A percentile compares a stretch with the other conserved stretches of the same genome.
phyloP scores from a whole-genome alignment of 53 echinoderm and acorn worm genomes.

The Temnopleurus reevesii region DNA sequence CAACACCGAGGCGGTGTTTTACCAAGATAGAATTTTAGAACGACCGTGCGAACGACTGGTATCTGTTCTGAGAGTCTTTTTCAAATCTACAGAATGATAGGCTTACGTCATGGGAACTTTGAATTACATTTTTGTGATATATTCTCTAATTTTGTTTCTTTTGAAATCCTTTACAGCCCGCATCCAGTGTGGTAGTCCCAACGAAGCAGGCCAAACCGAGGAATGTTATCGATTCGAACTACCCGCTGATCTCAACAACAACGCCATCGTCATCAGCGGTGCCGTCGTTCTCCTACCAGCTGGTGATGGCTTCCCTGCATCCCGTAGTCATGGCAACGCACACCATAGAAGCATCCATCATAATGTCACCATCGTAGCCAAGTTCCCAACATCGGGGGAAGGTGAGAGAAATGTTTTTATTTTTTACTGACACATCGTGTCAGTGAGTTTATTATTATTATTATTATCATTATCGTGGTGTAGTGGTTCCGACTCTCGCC shows the following conservation, averaged over 20 bases:
- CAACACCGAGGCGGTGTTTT: too few species aligned
- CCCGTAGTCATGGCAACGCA: neutral
- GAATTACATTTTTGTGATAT: too few species aligned
- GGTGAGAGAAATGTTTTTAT: neutral
- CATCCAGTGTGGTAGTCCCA: slow-evolving; percentile 24
- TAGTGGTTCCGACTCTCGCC: too few species aligned
- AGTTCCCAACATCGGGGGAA: slow-evolving; percentile 40
- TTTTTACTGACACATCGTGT: too few species aligned
- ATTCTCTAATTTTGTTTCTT: neutral
- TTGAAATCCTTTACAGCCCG: neutral
- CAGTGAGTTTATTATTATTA: too few species aligned
- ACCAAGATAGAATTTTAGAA: too few species aligned
- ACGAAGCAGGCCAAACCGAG: neutral
- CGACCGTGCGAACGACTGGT: too few species aligned
- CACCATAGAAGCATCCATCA: neutral
- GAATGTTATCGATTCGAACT: slow-evolving; percentile 37
- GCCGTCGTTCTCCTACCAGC: slow-evolving; percentile 37
- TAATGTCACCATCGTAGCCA: slow-evolving; percentile 42
- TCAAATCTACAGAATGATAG: too few species aligned
- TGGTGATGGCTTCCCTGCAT: neutral
- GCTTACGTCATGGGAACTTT: too few species aligned
- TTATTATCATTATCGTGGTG: too few species aligned
- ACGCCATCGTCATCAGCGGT: slow-evolving; percentile 14
- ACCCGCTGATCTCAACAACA: slow-evolving; percentile 24
- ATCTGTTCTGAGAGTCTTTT: too few species aligned